These are phyloP conservation scores for Synergus japonicus DNA, from an alignment of 2,888 invertebrate genomes.

Conservation along the genomic window DNA sequence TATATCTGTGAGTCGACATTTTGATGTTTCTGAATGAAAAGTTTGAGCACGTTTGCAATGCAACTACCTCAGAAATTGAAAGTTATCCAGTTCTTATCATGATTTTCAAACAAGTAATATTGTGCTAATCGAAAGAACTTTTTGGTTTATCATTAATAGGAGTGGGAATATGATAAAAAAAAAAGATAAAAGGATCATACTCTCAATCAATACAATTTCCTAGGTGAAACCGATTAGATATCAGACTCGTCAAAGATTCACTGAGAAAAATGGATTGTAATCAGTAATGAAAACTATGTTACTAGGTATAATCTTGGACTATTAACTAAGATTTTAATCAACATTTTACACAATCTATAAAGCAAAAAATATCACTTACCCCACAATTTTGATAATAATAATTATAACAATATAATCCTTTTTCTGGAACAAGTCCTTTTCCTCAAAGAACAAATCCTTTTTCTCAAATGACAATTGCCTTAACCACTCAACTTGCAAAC, in stretches of 20 bases:
- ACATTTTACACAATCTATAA: too few relatives aligned
- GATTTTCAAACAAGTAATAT: slow-evolving; percentile 8
- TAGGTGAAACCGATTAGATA: slow-evolving; percentile 49
- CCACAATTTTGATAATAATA: too few relatives aligned
- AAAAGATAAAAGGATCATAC: neutral
- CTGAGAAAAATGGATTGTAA: too few relatives aligned
- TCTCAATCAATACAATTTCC: slow-evolving; percentile 56
- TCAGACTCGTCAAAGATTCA: neutral
- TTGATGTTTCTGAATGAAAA: neutral
- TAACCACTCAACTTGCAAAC: too few relatives aligned
- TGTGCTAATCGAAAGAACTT: slow-evolving; percentile 44
- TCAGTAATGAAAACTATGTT: too few relatives aligned
- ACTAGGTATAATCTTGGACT: too few relatives aligned
- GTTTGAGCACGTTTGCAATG: slow-evolving; percentile 42
- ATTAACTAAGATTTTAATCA: too few relatives aligned
- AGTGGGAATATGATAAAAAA: neutral
- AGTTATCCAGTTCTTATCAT: slow-evolving; percentile 50
- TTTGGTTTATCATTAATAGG: slow-evolving; percentile 52
- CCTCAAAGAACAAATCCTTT: too few relatives aligned
- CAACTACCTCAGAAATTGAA: slow-evolving; percentile 43
- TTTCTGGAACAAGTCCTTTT: too few relatives aligned
- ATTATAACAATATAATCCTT: too few relatives aligned
- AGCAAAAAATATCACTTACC: too few relatives aligned
- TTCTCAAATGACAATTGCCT: too few relatives aligned
- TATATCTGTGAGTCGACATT: neutral